A percentile compares a stretch with the other conserved stretches of the same genome.
Evolutionary conservation across 2,113 vertebrate genomes (phyloP).

Genomic region (Kryptolebias marmoratus): DNA sequence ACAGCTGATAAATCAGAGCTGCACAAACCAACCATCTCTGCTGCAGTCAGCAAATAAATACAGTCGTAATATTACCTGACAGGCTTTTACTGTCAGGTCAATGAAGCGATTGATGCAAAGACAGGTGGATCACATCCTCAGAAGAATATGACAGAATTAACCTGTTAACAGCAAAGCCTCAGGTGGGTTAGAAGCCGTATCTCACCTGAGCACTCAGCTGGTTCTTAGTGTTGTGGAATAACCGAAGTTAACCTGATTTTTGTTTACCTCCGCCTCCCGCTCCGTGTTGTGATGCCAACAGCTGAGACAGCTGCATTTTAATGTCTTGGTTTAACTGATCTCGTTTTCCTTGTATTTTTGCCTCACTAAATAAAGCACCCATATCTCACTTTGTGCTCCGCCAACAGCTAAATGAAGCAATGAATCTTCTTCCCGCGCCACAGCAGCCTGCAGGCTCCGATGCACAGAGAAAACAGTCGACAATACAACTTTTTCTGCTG

Average conservation of each 20-base stretch:
- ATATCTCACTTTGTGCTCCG: conserved; percentile 7
- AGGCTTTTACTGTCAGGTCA: not conserved
- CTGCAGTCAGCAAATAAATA: conserved; percentile 38
- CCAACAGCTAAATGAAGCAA: conserved; percentile 28
- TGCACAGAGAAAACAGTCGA: conserved; percentile 5
- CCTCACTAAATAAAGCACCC: conserved; percentile 15
- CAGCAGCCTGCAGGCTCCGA: conserved; percentile 7
- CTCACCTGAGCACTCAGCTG: not conserved
- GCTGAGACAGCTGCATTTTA: conserved; percentile 37
- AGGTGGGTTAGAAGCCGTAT: not conserved
- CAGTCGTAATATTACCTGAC: conserved; percentile 20
- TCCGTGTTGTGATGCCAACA: conserved; percentile 1
- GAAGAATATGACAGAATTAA: not conserved
- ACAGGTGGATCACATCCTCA: not conserved
- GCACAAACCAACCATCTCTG: not conserved
- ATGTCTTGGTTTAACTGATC: conserved; percentile 34
- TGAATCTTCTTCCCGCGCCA: conserved; percentile 14
- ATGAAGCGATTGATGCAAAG: not conserved
- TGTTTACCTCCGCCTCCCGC: not conserved
- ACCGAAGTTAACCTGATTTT: not conserved
- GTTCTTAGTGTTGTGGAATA: not conserved
- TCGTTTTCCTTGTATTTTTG: conserved; percentile 17
- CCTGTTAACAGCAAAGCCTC: not conserved
- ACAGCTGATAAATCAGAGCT: conserved; percentile 31
- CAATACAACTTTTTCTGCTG: conserved; percentile 29